A percentile compares a stretch with the other conserved stretches of the same genome.
Conservation (phyloP, 1,140 invertebrate species). For the Eupristina koningsbergeri region DNA sequence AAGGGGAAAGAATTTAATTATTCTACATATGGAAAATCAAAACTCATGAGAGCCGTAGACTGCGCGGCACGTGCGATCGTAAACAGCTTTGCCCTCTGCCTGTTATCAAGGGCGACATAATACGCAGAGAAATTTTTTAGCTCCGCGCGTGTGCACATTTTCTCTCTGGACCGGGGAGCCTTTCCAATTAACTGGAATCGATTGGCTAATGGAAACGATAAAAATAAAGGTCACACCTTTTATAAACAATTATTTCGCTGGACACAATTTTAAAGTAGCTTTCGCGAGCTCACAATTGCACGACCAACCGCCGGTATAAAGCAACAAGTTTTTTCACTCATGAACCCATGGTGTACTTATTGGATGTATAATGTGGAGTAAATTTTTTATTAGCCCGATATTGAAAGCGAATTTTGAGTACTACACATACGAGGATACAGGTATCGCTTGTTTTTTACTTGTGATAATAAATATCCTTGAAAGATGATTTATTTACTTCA, state of each 20-base stretch:
- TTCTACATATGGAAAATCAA: not conserved
- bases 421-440: no score
- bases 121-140: not conserved
- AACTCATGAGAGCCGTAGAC: constrained; percentile 39
- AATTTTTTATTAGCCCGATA: not conserved
- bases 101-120: no score
- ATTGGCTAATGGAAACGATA: constrained; percentile 65
- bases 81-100: constrained; percentile 65
- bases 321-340: constrained; percentile 26
- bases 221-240: constrained; percentile 48
- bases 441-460: no score
- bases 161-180: constrained; percentile 51
- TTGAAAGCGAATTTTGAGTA: not conserved
- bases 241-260: constrained; percentile 39
- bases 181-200: constrained; percentile 70
- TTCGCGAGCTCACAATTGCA: not conserved
- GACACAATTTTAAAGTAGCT: constrained; percentile 1
- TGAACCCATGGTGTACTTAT: not conserved
- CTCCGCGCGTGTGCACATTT: not conserved
- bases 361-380: not conserved
- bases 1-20: constrained; percentile 45
- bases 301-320: not conserved
- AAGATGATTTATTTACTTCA: no score
- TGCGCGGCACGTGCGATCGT: constrained; percentile 68
- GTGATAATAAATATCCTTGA: no score